A percentile compares a stretch with the other conserved stretches of the same genome.
These are phyloP conservation scores for Drosophila santomea DNA, from an alignment of 1,140 invertebrate species.

Conservation along the genomic window DNA sequence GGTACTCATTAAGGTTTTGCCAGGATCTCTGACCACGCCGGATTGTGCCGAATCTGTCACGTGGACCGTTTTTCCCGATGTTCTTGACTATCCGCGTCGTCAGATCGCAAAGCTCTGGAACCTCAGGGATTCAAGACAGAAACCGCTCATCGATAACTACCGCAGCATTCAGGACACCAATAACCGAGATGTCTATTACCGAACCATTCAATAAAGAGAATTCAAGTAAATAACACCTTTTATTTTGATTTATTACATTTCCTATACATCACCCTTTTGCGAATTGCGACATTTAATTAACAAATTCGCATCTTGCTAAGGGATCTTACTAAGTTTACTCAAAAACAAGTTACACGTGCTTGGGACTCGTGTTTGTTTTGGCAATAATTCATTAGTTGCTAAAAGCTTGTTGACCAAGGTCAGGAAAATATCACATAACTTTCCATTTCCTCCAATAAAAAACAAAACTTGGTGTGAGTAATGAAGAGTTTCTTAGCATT, in stretches of 20 bases:
- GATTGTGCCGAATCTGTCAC: constrained; percentile 73
- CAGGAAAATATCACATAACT: constrained; percentile 3
- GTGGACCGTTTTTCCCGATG: constrained; percentile 67
- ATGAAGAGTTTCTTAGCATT: background rate
- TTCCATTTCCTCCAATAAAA: background rate
- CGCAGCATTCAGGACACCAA: constrained; percentile 84
- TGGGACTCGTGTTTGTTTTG: background rate
- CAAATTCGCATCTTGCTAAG: background rate
- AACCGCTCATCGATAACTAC: constrained; percentile 59
- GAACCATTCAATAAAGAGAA: constrained; percentile 28
- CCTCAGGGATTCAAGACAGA: constrained; percentile 41
- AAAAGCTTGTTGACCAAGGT: constrained; percentile 11
- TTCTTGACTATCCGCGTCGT: constrained; percentile 28
- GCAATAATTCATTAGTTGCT: background rate
- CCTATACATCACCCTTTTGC: background rate
- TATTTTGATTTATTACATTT: background rate
- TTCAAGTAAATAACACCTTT: background rate
- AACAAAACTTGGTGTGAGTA: too few relatives aligned
- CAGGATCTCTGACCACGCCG: constrained; percentile 92
- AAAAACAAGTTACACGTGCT: constrained; percentile 10
- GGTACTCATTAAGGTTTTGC: too few relatives aligned
- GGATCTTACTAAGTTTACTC: constrained; percentile 1
- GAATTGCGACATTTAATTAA: constrained; percentile 12
- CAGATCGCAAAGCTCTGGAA: constrained; percentile 62
- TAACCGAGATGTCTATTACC: constrained; percentile 86